Evolutionary conservation across 2,888 invertebrate species (phyloP).

Genomic region (Agapostemon virescens): DNA sequence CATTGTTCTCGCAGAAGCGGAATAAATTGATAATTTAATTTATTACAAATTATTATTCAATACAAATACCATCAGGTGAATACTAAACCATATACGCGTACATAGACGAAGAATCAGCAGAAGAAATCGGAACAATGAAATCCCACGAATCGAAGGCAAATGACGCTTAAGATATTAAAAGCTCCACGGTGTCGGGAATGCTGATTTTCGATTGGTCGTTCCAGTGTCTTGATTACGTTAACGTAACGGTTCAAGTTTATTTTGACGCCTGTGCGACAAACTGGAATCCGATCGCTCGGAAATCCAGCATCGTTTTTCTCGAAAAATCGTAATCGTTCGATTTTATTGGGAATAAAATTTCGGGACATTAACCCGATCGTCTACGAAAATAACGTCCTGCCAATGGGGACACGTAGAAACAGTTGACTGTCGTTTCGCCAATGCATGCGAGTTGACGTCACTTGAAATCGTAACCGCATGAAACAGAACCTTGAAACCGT

Average conservation of each 20-base stretch:
- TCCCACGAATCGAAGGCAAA: not conserved
- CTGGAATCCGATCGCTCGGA: not conserved
- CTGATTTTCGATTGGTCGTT: constrained; percentile 26
- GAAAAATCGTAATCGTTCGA: not conserved
- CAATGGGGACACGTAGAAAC: constrained; percentile 34
- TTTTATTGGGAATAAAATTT: not conserved
- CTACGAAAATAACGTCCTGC: constrained; percentile 28
- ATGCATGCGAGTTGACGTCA: constrained; percentile 56
- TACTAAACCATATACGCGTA: not conserved
- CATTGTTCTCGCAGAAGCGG: not conserved
- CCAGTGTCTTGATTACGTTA: too few relatives aligned
- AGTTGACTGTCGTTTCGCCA: constrained; percentile 49
- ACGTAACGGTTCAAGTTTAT: not conserved
- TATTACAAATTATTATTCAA: too few relatives aligned
- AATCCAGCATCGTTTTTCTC: not conserved
- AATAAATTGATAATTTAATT: not conserved
- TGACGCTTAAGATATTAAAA: not conserved
- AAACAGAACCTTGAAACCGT: constrained; percentile 62
- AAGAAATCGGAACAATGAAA: too few relatives aligned
- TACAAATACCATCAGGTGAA: not conserved
- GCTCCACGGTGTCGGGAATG: not conserved
- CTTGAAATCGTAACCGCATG: constrained; percentile 52
- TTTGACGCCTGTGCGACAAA: not conserved
- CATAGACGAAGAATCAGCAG: too few relatives aligned
- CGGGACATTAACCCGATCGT: constrained; percentile 2